Conservation (phyloP, 1,140 invertebrate species). For the Psix sp. region DNA sequence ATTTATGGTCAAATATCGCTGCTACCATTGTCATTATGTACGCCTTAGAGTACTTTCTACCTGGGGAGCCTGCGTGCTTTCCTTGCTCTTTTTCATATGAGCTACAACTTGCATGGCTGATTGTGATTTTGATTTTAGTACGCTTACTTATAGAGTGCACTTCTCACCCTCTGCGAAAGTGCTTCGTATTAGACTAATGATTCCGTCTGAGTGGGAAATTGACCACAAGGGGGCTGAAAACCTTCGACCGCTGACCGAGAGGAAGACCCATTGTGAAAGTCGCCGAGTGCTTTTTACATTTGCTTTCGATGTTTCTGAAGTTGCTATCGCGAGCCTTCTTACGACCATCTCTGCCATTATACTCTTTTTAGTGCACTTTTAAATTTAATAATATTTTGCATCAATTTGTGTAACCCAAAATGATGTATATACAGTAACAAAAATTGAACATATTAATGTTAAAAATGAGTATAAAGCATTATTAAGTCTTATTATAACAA, state of each 20-base stretch:
- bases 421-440: no score
- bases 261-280: conserved; percentile 60
- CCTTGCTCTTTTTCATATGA: conserved; percentile 46
- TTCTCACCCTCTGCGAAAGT: conserved; percentile 63
- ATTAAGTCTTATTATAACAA: no score
- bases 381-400: not conserved
- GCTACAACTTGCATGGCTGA: conserved; percentile 49
- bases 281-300: conserved; percentile 61
- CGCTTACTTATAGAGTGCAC: conserved; percentile 65
- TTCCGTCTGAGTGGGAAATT: conserved; percentile 75
- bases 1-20: no score
- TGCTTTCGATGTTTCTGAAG: conserved; percentile 47
- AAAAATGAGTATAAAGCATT: no score
- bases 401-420: no score
- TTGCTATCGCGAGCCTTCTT: conserved; percentile 23
- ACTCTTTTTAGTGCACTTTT: no score
- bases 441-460: no score
- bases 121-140: conserved; percentile 66
- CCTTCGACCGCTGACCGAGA: conserved; percentile 65
- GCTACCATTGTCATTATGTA: no score
- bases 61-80: conserved; percentile 36
- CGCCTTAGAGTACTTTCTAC: conserved; percentile 18
- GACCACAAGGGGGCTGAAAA: conserved; percentile 71
- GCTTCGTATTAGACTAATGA: conserved; percentile 68
- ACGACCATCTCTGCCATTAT: not conserved